Base-by-base conservation (phyloP, 2,797 vertebrate species). In the Alca torda region DNA sequence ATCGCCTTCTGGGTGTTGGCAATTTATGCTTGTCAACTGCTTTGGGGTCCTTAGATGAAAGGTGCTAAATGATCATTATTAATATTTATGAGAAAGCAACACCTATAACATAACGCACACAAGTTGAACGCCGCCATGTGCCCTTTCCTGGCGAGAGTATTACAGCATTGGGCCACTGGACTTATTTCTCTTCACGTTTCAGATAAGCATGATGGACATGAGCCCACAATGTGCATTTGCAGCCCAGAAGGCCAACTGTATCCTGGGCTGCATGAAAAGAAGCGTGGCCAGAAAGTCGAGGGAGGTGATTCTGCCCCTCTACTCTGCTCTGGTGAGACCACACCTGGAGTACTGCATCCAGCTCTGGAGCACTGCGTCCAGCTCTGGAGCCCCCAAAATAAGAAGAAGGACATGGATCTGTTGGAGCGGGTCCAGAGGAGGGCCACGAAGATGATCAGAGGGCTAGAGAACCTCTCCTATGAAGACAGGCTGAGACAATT, bases 31-130 rank as follows among this genome's bases (percentile, higher is more conserved):
- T 87, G 54, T 87, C 60, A 90, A 53, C 41, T 81, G 80, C 57
- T 91, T 88, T 75, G 87, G 64, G 61, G 84, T 77, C 35, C 67
- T 89, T n/a, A 89, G 80, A 72, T 6, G 31, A 81, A 80, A 87
- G 37, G 28, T 86, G 53, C 25, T 73, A 65, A 84, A 85, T 28
- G n/a, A 65, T 73, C 45, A 35, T 65, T 76, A 72, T 91, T 59
- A 89, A 72, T 60, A 89, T 74, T 89, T 59, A 53, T 61, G 54
- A 93, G 73, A 90, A 90, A 79, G 13, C 17, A 80, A 95, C 93
- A 64, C 9, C 39, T 35, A 6, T 64, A 39, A 48, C 10, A 46
- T 28, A 72, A 63, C 3, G 2, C 75, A 43, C 4, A 6, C 19
- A 77, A 75, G 53, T 25, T 60, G 60, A 74, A 80, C 3, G 16